Conservation (phyloP, 2,797 vertebrate species). For the Silurus aristotelis region DNA sequence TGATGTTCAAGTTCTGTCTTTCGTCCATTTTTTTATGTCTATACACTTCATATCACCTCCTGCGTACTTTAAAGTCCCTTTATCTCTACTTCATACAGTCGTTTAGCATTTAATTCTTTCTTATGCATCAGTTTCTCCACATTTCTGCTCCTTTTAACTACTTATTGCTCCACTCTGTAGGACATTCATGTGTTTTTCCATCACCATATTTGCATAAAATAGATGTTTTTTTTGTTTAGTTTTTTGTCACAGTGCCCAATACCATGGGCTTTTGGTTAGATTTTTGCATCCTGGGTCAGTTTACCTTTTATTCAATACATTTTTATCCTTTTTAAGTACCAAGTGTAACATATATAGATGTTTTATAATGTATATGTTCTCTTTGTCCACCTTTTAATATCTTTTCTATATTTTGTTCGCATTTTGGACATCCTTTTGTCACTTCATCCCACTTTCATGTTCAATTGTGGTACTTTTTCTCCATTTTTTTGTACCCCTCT, state of each 20-base stretch:
- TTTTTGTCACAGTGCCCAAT: too few relatives aligned
- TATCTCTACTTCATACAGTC: too few relatives aligned
- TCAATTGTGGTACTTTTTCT: background rate
- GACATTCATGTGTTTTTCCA: too few relatives aligned
- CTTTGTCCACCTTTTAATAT: background rate
- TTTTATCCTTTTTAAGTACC: background rate
- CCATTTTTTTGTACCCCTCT: background rate
- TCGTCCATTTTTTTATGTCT: background rate
- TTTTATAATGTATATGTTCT: background rate
- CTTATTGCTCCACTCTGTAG: too few relatives aligned
- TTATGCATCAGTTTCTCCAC: background rate
- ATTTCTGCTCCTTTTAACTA: background rate
- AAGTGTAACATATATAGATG: too few relatives aligned
- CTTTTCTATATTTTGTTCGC: too few relatives aligned
- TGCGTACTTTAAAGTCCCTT: background rate
- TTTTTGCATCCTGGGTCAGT: too few relatives aligned
- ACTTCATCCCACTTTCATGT: background rate
- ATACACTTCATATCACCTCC: too few relatives aligned
- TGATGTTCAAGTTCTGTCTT: background rate
- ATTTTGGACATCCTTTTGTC: background rate
- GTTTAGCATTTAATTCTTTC: background rate
- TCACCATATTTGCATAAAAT: too few relatives aligned
- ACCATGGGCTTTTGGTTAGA: too few relatives aligned
- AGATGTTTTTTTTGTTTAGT: too few relatives aligned
- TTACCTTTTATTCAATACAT: too few relatives aligned